Evolutionary conservation across 1,140 invertebrate species (phyloP), one percentile per base, ranked within the genome.

Genomic region (Helicorthomorpha holstii): DNA sequence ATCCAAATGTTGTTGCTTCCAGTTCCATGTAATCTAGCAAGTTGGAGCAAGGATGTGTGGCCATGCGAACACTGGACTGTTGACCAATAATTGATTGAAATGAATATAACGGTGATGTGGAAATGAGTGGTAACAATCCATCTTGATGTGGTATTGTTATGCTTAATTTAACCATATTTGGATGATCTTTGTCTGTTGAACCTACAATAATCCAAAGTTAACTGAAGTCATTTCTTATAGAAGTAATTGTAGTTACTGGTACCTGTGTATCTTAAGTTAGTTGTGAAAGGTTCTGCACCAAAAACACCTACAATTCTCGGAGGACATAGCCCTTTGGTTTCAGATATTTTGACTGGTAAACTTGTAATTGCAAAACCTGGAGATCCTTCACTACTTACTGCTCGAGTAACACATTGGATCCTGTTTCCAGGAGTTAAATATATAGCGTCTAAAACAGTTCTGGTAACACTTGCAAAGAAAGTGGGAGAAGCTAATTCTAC

Each of bases 231-330:
- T 25, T 46, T 25, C 4, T 46, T 25, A 22, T 7, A 19, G 19
- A 22, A 25, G 44, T 7, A 46, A 46, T 22, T 46, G 21, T 25
- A 46, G 44, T 22, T 7, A 34, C 7, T 34, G 29, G 4, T 56
- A 69, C 69, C 68, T 57, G 64, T 66, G 56, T 70, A 71, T 50
- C 61, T 54, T 16, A 71, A 51, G 54, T 61, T 67, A 19, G 68
- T 63, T 4, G 65, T 63, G 54, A 69, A 71, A 1, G 69, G 66
- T 25, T 68, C 66, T 7, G 63, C 64, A n/a, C 66, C 68, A 14
- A 65, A 54, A 14, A 60, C 57, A 1, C 61, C 61, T 49, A 56
- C 55, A 1, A 56, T 29, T 14, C 59, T 55, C 0, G 67, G 60
- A 21, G 59, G 55, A 55, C 69, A 71, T 4, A 69, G 48, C 22